phyloP scores from a whole-genome alignment of 2,113 vertebrate genomes.

The Corvus hawaiiensis region DNA sequence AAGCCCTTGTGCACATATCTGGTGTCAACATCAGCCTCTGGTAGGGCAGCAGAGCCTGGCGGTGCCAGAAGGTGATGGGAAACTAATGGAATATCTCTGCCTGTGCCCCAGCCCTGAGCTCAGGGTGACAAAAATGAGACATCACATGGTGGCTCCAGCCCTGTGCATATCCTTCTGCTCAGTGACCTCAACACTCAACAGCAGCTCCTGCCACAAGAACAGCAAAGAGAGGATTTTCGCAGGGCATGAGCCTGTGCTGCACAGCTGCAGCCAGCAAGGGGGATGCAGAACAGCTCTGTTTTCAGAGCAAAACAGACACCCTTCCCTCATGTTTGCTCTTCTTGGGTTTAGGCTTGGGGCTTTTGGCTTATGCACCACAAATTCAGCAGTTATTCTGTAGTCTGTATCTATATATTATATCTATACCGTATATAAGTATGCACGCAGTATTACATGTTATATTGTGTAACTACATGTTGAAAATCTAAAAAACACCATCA shows the following conservation, averaged over 20 bases:
- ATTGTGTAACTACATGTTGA: neutral
- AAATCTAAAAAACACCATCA: neutral
- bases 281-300: neutral
- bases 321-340: neutral
- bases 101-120: neutral
- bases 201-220: neutral
- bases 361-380: neutral
- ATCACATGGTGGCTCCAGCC: neutral
- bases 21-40: neutral
- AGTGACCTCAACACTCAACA: neutral
- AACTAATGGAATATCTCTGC: neutral
- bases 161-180: neutral
- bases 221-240: neutral
- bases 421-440: neutral
- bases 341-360: neutral
- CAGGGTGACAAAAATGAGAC: neutral
- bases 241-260: neutral
- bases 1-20: neutral
- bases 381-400: neutral
- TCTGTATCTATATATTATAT: neutral
- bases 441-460: neutral
- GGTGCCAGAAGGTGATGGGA: neutral
- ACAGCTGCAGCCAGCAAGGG: neutral
- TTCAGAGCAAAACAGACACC: neutral
- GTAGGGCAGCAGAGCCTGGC: accelerated